phyloP scores from a whole-genome alignment of 1,140 invertebrate genomes.

The Colletes gigas region DNA sequence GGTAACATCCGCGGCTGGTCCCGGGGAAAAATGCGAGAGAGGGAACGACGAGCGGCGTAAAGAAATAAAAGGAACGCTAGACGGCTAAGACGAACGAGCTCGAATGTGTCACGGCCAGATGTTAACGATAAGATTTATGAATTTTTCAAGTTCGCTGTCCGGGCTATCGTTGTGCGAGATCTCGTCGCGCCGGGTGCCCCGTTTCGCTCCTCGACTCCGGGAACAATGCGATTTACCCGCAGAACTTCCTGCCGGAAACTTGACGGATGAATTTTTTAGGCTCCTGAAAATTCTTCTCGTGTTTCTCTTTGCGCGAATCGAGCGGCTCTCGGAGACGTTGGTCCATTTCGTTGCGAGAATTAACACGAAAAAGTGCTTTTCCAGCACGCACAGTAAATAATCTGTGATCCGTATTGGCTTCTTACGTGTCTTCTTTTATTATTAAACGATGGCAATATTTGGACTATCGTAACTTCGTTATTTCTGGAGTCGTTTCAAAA shows the following conservation, averaged over 20 bases:
- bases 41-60: not conserved
- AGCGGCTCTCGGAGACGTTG: not conserved
- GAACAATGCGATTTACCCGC: not conserved
- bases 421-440: too few species aligned
- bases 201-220: not conserved
- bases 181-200: not conserved
- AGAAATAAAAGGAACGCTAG: conserved; percentile 5
- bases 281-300: not conserved
- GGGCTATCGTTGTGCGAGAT: not conserved
- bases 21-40: not conserved
- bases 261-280: not conserved
- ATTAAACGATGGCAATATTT: too few species aligned
- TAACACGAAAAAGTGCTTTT: too few species aligned
- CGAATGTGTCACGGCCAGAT: conserved; percentile 31
- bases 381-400: too few species aligned
- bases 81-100: conserved; percentile 13
- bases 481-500: too few species aligned
- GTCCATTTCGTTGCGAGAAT: too few species aligned
- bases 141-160: conserved; percentile 16
- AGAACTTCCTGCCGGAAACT: not conserved
- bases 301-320: not conserved
- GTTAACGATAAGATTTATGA: conserved; percentile 46
- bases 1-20: not conserved
- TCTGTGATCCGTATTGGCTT: too few species aligned
- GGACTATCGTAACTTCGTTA: too few species aligned